Evolutionary conservation across 2,888 invertebrate species (phyloP).

Genomic region (Lithophane socia): DNA sequence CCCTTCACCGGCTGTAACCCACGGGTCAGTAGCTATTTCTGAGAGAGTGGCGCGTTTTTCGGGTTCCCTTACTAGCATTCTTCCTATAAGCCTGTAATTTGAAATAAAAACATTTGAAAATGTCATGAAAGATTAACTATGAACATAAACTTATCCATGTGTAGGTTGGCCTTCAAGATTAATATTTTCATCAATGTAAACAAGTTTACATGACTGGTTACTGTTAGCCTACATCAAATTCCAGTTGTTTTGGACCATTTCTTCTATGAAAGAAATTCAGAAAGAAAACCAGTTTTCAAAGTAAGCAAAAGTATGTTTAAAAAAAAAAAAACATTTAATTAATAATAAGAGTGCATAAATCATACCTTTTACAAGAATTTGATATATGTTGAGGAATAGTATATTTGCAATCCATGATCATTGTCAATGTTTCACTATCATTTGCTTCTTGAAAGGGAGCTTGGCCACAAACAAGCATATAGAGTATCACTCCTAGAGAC

Average conservation of each 20-base stretch:
- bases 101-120: conserved; percentile 33
- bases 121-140: neutral
- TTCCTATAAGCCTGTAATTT: conserved; percentile 94
- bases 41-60: conserved; percentile 96
- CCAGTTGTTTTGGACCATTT: neutral
- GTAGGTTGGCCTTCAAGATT: conserved; percentile 5
- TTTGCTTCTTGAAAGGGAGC: conserved; percentile 99
- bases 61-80: conserved; percentile 98
- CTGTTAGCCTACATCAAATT: neutral
- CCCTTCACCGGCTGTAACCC: conserved; percentile 92
- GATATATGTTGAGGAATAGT: conserved; percentile 97
- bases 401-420: conserved; percentile 99
- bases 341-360: neutral
- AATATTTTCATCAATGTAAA: conserved; percentile 13
- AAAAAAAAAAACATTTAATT: neutral
- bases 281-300: neutral
- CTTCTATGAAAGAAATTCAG: neutral
- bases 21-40: conserved; percentile 96
- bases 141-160: neutral
- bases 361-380: conserved; percentile 94
- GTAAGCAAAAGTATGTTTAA: neutral
- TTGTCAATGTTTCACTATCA: conserved; percentile 99
- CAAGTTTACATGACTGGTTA: neutral
- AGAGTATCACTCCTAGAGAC: conserved; percentile 99
- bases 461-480: conserved; percentile 99